phyloP scores from a whole-genome alignment of 2,113 vertebrate genomes.

The Leucopsar rothschildi region DNA sequence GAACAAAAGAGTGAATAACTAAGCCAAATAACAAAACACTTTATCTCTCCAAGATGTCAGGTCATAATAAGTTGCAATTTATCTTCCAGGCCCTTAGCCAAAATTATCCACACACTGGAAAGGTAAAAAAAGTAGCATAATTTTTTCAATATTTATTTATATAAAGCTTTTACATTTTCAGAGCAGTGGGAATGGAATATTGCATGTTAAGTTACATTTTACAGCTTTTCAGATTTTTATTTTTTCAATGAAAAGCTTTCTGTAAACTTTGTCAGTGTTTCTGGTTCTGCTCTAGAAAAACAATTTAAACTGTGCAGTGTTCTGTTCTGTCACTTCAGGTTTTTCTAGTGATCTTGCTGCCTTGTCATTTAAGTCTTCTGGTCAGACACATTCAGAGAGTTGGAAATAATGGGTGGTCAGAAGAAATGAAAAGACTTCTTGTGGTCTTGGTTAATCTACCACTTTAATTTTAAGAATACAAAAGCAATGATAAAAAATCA shows the following conservation, averaged over 20 bases:
- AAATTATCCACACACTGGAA: constrained; percentile 8
- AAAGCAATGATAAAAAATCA: background rate
- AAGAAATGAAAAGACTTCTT: background rate
- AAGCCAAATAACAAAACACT: constrained; percentile 50
- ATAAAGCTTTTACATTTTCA: background rate
- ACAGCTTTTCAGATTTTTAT: background rate
- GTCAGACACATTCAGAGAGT: background rate
- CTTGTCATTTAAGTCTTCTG: background rate
- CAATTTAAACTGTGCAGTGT: background rate
- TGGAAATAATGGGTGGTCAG: background rate
- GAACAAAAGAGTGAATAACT: background rate
- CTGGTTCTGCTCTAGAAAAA: background rate
- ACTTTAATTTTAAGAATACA: background rate
- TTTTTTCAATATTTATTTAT: constrained; percentile 18
- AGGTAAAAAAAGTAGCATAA: constrained; percentile 15
- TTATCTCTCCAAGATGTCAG: constrained; percentile 23
- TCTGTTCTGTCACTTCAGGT: background rate
- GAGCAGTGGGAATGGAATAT: background rate
- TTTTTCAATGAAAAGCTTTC: background rate
- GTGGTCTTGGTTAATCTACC: background rate
- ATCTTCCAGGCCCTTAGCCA: constrained; percentile 17
- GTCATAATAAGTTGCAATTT: constrained; percentile 25
- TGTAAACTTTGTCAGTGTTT: background rate
- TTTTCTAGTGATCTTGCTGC: background rate
- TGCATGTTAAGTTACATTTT: background rate